Percentiles rank a stretch among this genome's conserved stretches.
phyloP scores from a whole-genome alignment of 2,797 vertebrate species.

The Acomys russatus region DNA sequence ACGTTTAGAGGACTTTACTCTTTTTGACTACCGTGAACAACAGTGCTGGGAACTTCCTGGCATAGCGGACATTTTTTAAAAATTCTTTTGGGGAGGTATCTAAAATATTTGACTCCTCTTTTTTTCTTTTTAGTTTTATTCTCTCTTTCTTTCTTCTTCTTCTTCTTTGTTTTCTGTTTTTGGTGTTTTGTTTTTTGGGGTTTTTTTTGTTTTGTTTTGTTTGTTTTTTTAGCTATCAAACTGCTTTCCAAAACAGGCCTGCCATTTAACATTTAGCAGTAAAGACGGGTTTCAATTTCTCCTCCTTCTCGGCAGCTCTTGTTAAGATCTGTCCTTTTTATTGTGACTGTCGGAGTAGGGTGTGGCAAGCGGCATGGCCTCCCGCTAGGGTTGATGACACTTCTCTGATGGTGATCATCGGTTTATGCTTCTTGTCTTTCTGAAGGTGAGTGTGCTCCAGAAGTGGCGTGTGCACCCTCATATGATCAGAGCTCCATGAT shows the following conservation, averaged over 20 bases:
- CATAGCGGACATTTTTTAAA: background rate
- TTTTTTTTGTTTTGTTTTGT: too few species aligned
- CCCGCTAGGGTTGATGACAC: background rate
- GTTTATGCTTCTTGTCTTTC: background rate
- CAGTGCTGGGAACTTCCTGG: background rate
- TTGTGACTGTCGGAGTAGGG: background rate
- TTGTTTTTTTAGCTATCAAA: background rate
- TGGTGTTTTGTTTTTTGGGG: too few species aligned
- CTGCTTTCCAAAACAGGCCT: background rate
- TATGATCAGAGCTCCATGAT: background rate
- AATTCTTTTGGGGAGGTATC: background rate
- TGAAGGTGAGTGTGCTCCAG: background rate
- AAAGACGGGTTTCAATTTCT: background rate
- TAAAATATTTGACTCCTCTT: background rate
- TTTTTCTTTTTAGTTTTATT: background rate
- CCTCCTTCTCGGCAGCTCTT: too few species aligned
- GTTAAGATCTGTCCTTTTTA: background rate
- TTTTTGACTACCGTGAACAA: background rate
- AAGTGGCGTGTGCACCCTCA: background rate
- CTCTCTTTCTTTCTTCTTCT: background rate
- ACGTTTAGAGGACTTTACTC: background rate
- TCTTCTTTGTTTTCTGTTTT: background rate
- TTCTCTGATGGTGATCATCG: background rate
- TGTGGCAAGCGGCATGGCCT: background rate
- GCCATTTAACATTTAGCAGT: background rate